These are phyloP conservation scores for Caracal caracal DNA, from an alignment of 2,113 vertebrate species.

Conservation along the genomic window DNA sequence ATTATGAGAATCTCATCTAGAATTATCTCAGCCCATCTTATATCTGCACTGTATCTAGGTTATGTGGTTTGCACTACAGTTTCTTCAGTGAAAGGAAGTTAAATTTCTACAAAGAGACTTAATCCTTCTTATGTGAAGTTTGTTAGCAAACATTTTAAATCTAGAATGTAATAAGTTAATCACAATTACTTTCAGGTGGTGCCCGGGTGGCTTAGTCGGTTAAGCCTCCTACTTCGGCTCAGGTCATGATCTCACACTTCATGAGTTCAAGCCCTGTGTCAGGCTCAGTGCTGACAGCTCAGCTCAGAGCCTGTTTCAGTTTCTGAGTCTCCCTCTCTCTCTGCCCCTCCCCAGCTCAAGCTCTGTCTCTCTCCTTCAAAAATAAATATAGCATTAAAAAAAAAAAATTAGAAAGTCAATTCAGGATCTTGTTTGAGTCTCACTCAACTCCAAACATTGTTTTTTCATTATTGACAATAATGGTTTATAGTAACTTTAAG, in stretches of 20 bases:
- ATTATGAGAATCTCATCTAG: not conserved
- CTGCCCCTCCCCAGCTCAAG: too few species aligned
- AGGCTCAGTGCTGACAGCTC: too few species aligned
- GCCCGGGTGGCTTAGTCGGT: too few species aligned
- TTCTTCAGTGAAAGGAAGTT: not conserved
- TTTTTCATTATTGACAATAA: not conserved
- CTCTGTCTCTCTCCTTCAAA: too few species aligned
- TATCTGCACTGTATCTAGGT: not conserved
- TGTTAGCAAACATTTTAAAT: not conserved
- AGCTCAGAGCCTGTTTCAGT: too few species aligned
- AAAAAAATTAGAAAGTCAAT: not conserved
- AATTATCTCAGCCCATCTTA: not conserved
- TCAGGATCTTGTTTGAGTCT: not conserved
- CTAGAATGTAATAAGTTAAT: constrained; percentile 3
- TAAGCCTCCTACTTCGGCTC: too few species aligned
- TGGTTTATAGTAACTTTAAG: not conserved
- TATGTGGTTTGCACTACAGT: not conserved
- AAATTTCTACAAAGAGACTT: not conserved
- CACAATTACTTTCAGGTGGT: not conserved
- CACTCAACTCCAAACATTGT: not conserved
- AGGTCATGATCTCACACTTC: too few species aligned
- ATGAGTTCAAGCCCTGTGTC: too few species aligned
- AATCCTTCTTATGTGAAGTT: not conserved
- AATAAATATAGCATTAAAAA: too few species aligned
- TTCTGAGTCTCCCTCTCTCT: too few species aligned